Conservation (phyloP, 2,797 vertebrate species). For the Enteromius unitaeniatus region DNA sequence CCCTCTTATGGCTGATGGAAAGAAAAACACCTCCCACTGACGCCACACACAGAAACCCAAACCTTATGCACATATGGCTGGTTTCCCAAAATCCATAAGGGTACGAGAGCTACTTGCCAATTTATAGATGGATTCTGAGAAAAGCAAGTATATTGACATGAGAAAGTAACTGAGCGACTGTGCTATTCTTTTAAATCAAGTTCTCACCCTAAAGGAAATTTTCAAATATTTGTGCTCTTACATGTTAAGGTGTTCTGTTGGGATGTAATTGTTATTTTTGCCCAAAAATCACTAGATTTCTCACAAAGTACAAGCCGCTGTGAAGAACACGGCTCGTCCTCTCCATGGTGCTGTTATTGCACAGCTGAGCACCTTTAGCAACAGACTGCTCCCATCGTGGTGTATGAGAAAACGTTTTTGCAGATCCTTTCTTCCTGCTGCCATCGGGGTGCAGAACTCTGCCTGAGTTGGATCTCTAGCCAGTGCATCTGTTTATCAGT, state of each 20-base stretch:
- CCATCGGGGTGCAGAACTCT: constrained; percentile 3
- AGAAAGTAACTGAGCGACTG: not conserved
- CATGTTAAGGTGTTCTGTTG: not conserved
- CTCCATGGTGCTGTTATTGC: constrained; percentile 16
- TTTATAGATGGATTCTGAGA: not conserved
- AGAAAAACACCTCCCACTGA: constrained; percentile 20
- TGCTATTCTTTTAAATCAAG: not conserved
- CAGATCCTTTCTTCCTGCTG: constrained; percentile 34
- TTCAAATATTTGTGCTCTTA: not conserved
- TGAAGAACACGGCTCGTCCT: constrained; percentile 6
- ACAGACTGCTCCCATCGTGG: constrained; percentile 15
- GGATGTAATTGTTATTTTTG: not conserved
- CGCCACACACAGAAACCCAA: not conserved
- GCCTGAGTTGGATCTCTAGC: constrained; percentile 4
- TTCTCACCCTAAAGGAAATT: not conserved
- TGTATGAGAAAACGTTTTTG: constrained; percentile 19
- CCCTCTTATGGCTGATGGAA: constrained; percentile 71
- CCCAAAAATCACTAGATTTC: not conserved
- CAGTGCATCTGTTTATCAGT: constrained; percentile 28
- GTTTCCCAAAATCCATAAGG: not conserved
- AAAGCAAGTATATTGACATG: not conserved
- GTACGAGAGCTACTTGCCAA: not conserved
- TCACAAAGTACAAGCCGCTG: not conserved
- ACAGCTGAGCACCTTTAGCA: constrained; percentile 26
- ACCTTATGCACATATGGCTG: not conserved